phyloP scores from a whole-genome alignment of 2,888 invertebrate genomes.

The Euspilapteryx auroguttella region DNA sequence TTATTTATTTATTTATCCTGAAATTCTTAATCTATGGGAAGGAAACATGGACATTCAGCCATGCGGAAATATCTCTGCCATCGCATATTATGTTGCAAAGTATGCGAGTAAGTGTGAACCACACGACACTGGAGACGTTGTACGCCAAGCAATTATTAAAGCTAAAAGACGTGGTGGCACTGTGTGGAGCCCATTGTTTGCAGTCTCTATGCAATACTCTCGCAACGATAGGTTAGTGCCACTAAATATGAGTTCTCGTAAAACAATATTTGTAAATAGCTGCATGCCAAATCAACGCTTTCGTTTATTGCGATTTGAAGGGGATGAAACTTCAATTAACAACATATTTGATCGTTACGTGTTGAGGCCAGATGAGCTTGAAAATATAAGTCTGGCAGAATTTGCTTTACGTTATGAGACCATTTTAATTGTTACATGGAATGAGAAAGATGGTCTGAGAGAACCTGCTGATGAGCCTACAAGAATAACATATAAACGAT shows the following conservation, averaged over 20 bases:
- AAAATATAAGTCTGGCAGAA: slow-evolving; percentile 13
- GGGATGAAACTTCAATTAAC: slow-evolving; percentile 11
- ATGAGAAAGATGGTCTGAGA: slow-evolving; percentile 11
- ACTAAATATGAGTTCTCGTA: slow-evolving; percentile 11
- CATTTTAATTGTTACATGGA: slow-evolving; percentile 9
- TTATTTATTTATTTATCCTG: too few relatives aligned
- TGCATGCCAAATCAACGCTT: slow-evolving; percentile 14
- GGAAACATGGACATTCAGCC: slow-evolving; percentile 21
- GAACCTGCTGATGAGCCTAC: slow-evolving; percentile 11
- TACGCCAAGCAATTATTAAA: slow-evolving; percentile 10
- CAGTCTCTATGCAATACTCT: slow-evolving; percentile 15
- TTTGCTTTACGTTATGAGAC: slow-evolving; percentile 14
- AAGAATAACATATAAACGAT: slow-evolving; percentile 9
- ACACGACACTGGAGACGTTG: slow-evolving; percentile 12
- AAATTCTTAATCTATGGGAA: slow-evolving; percentile 13
- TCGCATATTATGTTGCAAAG: slow-evolving; percentile 17
- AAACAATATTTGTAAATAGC: slow-evolving; percentile 14
- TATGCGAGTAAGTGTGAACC: slow-evolving; percentile 15
- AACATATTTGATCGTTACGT: slow-evolving; percentile 14
- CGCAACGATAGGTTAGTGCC: slow-evolving; percentile 12
- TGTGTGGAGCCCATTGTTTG: slow-evolving; percentile 12
- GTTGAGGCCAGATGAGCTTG: slow-evolving; percentile 9
- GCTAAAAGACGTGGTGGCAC: slow-evolving; percentile 10
- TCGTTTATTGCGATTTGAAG: slow-evolving; percentile 13
- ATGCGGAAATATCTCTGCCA: slow-evolving; percentile 15